Percentiles rank a stretch among this genome's conserved stretches.
These are phyloP conservation scores for Scaptodrosophila latifasciaeformis DNA, from an alignment of 2,888 invertebrate genomes.

Conservation along the genomic window DNA sequence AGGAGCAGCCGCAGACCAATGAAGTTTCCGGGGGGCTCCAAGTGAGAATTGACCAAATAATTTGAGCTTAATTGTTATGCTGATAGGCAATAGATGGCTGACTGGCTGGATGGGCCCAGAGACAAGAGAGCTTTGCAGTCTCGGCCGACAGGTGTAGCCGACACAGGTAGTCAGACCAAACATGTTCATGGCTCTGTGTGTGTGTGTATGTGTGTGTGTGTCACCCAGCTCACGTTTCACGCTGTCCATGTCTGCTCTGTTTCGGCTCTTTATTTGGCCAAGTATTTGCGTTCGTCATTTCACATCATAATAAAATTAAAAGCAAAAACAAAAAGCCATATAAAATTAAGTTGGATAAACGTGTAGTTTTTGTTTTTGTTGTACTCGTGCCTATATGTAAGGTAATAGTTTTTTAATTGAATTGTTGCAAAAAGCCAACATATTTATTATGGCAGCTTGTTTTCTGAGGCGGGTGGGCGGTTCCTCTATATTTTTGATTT, in stretches of 20 bases:
- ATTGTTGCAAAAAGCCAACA: conserved; percentile 52
- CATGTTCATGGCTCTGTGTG: conserved; percentile 1
- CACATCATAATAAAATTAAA: background rate
- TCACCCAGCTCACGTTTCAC: conserved; percentile 60
- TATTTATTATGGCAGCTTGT: background rate
- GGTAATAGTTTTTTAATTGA: conserved; percentile 65
- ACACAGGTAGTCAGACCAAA: conserved; percentile 20
- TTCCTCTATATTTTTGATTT: background rate
- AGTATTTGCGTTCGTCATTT: conserved; percentile 38
- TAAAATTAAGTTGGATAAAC: too few relatives aligned
- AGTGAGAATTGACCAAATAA: conserved; percentile 45
- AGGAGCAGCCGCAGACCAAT: too few relatives aligned
- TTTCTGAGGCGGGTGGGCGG: background rate
- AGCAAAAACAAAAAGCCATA: too few relatives aligned
- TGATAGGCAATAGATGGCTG: conserved; percentile 68
- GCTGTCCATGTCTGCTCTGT: conserved; percentile 34
- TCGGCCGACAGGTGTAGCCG: conserved; percentile 65
- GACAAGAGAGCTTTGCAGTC: conserved; percentile 25
- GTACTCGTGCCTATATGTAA: too few relatives aligned
- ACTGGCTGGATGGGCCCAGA: conserved; percentile 26
- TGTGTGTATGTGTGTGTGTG: conserved; percentile 24
- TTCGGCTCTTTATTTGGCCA: conserved; percentile 34
- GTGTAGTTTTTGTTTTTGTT: background rate
- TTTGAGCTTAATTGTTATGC: conserved; percentile 67
- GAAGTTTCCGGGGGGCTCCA: conserved; percentile 42